These are phyloP conservation scores for Abramis brama DNA, from an alignment of 2,113 vertebrate genomes.

Conservation along the genomic window DNA sequence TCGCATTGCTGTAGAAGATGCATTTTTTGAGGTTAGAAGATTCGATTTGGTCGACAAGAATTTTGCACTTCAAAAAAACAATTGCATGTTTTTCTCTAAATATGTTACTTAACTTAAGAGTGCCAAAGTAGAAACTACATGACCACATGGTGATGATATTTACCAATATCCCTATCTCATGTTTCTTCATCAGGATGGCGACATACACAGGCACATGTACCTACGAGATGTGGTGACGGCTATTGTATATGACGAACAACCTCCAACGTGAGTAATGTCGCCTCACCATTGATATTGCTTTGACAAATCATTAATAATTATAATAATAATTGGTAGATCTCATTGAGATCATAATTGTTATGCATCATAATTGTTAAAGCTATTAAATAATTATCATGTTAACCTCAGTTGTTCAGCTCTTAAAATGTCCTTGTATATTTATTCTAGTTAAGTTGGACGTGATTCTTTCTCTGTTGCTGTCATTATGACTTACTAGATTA, in stretches of 20 bases:
- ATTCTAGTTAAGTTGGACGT: background rate
- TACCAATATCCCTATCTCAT: background rate
- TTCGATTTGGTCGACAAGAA: background rate
- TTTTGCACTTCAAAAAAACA: background rate
- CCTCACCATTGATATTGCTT: too few relatives aligned
- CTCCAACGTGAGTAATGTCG: slow-evolving; percentile 68
- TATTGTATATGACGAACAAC: slow-evolving; percentile 67
- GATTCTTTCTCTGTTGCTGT: background rate
- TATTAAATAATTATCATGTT: background rate
- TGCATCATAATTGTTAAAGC: background rate
- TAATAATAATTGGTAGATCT: background rate
- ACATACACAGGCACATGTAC: slow-evolving; percentile 85
- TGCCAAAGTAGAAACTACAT: background rate
- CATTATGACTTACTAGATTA: background rate
- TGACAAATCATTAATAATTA: background rate
- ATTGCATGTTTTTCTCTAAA: background rate
- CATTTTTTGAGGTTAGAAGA: slow-evolving; percentile 79
- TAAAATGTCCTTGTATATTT: background rate
- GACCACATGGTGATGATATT: background rate
- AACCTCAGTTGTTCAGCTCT: background rate
- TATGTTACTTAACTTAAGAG: background rate
- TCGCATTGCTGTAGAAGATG: slow-evolving; percentile 72
- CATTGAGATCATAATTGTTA: background rate
- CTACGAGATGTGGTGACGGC: slow-evolving; percentile 76
- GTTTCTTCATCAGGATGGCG: slow-evolving; percentile 78